phyloP scores from a whole-genome alignment of 2,113 vertebrate species.

The Gobius niger region DNA sequence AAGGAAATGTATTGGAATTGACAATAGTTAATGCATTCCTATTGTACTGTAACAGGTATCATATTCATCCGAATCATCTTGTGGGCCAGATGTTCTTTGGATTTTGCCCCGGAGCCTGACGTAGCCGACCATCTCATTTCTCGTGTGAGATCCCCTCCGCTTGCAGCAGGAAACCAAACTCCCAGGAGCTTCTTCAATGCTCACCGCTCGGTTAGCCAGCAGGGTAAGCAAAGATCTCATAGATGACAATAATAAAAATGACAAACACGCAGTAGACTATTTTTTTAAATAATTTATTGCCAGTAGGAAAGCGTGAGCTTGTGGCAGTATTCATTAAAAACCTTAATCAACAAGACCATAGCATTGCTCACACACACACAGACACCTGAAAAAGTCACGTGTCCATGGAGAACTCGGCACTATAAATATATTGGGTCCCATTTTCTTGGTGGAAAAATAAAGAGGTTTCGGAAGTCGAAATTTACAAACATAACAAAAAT shows the following conservation, averaged over 20 bases:
- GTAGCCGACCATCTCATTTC: no score
- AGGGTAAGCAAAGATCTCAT: background rate
- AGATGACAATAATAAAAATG: slow-evolving; percentile 23
- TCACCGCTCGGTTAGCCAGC: no score
- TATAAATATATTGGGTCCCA: slow-evolving; percentile 92
- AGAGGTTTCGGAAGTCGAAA: slow-evolving; percentile 84
- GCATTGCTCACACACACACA: slow-evolving; percentile 94
- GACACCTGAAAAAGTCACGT: slow-evolving; percentile 86
- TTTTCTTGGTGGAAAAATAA: slow-evolving; percentile 89
- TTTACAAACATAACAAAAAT: slow-evolving; percentile 76
- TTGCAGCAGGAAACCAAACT: no score
- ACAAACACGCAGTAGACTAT: slow-evolving; percentile 22
- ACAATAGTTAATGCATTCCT: no score
- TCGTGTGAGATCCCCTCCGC: no score
- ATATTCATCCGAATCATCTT: no score
- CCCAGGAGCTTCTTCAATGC: no score
- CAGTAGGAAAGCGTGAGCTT: slow-evolving; percentile 98
- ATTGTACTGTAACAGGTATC: no score
- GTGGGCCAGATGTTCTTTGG: no score
- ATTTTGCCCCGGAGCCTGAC: no score
- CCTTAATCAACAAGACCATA: slow-evolving; percentile 91
- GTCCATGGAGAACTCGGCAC: slow-evolving; percentile 90
- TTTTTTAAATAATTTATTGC: slow-evolving; percentile 99
- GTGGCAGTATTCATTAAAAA: slow-evolving; percentile 99
- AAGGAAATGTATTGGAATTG: no score